These are phyloP conservation scores for Phrynosoma platyrhinos DNA, from an alignment of 2,113 vertebrate genomes.

Conservation along the genomic window DNA sequence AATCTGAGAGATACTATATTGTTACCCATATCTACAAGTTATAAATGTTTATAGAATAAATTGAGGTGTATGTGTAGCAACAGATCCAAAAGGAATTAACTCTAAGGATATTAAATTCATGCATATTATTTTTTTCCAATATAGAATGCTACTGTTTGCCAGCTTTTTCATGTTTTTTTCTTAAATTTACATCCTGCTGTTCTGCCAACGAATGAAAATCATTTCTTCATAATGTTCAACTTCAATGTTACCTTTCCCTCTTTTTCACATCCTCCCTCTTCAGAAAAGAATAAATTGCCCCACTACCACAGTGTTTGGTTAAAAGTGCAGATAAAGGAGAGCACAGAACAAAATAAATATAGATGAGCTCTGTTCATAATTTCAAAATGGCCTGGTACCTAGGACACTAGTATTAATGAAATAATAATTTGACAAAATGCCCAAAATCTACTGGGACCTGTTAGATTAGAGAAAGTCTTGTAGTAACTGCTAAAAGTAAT, in stretches of 20 bases:
- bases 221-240: background rate
- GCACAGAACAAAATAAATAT: background rate
- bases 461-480: background rate
- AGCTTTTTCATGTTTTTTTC: too few relatives aligned
- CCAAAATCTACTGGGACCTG: background rate
- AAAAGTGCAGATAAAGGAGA: background rate
- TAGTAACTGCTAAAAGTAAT: background rate
- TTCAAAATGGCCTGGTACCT: background rate
- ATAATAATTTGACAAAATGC: conserved; percentile 8
- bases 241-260: background rate
- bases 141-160: too few relatives aligned
- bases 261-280: background rate
- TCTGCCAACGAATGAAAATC: too few relatives aligned
- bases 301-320: background rate
- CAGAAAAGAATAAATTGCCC: background rate
- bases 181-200: too few relatives aligned
- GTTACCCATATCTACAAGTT: too few relatives aligned
- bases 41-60: too few relatives aligned
- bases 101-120: too few relatives aligned
- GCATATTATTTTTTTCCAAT: too few relatives aligned
- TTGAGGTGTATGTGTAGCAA: too few relatives aligned
- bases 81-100: too few relatives aligned
- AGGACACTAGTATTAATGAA: background rate
- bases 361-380: background rate
- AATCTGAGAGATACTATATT: too few relatives aligned